Evolutionary conservation across 1,140 invertebrate species (phyloP).

Genomic region (Oreohelix idahoensis): DNA sequence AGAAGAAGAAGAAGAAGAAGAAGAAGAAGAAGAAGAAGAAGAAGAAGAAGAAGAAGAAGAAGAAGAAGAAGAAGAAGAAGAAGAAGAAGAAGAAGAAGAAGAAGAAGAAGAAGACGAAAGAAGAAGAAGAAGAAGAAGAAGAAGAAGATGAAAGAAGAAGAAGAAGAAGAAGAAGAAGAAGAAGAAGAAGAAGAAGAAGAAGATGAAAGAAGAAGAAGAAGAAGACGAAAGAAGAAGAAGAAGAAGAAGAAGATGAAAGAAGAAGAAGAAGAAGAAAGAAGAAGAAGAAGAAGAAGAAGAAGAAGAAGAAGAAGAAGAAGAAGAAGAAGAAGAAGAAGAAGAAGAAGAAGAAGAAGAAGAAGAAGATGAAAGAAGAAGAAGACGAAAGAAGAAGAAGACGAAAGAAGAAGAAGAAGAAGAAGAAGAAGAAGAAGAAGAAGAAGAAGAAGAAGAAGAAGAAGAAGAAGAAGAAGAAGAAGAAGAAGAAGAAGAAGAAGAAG

Average conservation of each 20-base stretch:
- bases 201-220: neutral
- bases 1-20: slow-evolving; percentile 10
- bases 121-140: neutral
- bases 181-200: neutral
- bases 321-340: neutral
- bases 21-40: too few species aligned
- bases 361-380: neutral
- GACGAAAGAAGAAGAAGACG: neutral
- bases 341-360: neutral
- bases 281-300: neutral
- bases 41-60: too few species aligned
- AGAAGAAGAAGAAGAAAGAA: neutral
- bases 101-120: neutral
- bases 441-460: neutral
- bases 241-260: neutral
- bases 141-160: neutral
- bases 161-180: neutral
- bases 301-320: neutral
- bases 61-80: too few species aligned
- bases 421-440: neutral
- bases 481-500: neutral
- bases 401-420: neutral
- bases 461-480: neutral
- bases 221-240: neutral
- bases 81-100: too few species aligned